Base-by-base conservation (phyloP, 1,140 invertebrate genomes). In the Trichonephila clavata region DNA sequence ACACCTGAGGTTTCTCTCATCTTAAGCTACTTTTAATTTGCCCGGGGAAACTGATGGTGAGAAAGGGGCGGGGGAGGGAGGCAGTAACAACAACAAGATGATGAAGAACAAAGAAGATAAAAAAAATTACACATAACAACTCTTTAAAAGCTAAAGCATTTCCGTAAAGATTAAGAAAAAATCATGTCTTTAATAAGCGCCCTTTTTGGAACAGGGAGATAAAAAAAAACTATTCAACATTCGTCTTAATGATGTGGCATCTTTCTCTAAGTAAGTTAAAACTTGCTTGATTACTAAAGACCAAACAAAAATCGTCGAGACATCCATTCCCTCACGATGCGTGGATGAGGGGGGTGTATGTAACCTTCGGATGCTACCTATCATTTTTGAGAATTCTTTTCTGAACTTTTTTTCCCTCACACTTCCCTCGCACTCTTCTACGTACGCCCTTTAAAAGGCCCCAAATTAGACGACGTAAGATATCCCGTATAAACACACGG, bases 21-120 rank as follows among this genome's bases (percentile, higher is more conserved):
- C 18, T 92, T 92, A 92, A 92, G 61, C 65, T 92, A 86, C 83
- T 86, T 92, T 92, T 92, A 92, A 92, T 92, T 86, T 86, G 91
- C 50, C 83, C 61, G 14, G n/a, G 1, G 27, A 63, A 61, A 77
- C 71, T 77, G 84, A 60, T 86, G 61, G n/a, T 13, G 1, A n/a
- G 59, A 20, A 20, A 32, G 14, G 21, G 18, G 4, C 0, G n/a
- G 14, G 2, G n/a, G 59, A 32, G 7, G 20, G 14, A 13, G 16
- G 1, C 43, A 84, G 6, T 43, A 84, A 84, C 60, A 13, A 21
- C 39, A 71, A 84, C 50, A 91, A 63, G 83, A 92, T 86, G 86
- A 71, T 50, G 39, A 18, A 65, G 24, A 27, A 89, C n/a, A 20
- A 18, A 20, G 27, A 88, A 65, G 65, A 20, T 88, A 89, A 89